These are phyloP conservation scores for Dryocosmus kuriphilus DNA, from an alignment of 2,888 invertebrate species.

Conservation along the genomic window DNA sequence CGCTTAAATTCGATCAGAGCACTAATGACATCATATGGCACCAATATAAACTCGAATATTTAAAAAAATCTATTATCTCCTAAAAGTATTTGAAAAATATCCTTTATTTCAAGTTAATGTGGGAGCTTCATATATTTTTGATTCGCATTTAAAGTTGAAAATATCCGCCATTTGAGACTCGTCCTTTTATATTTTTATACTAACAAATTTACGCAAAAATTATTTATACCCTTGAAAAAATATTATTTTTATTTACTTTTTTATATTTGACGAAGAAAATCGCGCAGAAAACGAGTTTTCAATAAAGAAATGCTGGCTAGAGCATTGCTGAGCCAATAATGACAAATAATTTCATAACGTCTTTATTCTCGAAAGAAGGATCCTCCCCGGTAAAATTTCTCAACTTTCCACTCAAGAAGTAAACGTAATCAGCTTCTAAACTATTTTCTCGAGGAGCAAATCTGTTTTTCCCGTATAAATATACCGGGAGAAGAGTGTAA, in stretches of 20 bases:
- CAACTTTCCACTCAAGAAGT: background rate
- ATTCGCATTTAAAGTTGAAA: background rate
- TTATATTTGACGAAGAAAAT: background rate
- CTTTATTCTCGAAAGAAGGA: background rate
- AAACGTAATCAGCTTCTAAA: conserved; percentile 13
- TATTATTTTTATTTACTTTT: background rate
- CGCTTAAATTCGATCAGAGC: background rate
- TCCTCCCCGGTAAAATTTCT: background rate
- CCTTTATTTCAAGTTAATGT: background rate
- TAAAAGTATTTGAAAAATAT: background rate
- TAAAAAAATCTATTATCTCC: background rate
- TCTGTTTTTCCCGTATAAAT: conserved; percentile 29
- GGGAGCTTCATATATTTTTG: background rate
- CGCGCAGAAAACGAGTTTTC: background rate
- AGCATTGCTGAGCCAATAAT: background rate
- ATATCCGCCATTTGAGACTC: too few relatives aligned
- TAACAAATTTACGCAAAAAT: too few relatives aligned
- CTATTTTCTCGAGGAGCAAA: conserved; percentile 7
- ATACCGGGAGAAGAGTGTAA: conserved; percentile 30
- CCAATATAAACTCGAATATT: background rate
- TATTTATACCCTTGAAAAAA: background rate
- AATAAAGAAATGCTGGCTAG: background rate
- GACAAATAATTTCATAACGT: background rate
- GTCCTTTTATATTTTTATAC: too few relatives aligned
- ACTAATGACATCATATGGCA: background rate